Conservation (phyloP, 2,113 vertebrate species). For the Chitala chitala region DNA sequence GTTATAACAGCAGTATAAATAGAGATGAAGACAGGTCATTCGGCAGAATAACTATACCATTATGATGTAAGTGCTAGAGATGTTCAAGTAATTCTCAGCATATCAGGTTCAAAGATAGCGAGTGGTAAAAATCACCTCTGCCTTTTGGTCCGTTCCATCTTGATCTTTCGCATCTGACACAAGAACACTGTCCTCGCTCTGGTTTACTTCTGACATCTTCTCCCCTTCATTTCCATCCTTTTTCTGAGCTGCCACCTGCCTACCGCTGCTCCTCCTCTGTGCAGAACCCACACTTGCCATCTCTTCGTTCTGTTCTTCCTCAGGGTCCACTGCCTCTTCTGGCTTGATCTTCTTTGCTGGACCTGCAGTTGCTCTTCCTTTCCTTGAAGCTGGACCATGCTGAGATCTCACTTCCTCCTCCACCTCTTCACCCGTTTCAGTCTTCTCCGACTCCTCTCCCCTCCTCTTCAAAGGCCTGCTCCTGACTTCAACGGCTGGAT, state of each 20-base stretch:
- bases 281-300: slow-evolving; percentile 9
- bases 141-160: slow-evolving; percentile 12
- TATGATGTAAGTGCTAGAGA: too few species aligned
- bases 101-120: background rate
- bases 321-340: slow-evolving; percentile 1
- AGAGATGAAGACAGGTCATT: too few species aligned
- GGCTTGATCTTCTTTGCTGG: slow-evolving; percentile 20
- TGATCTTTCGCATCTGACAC: slow-evolving; percentile 6
- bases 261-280: slow-evolving; percentile 34
- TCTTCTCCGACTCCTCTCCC: slow-evolving; percentile 9
- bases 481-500: slow-evolving; percentile 24
- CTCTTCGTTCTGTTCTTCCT: slow-evolving; percentile 31
- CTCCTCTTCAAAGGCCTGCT: slow-evolving; percentile 16
- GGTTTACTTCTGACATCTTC: slow-evolving; percentile 11
- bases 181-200: slow-evolving; percentile 25
- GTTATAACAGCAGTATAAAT: too few species aligned
- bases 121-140: slow-evolving; percentile 38
- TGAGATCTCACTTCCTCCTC: slow-evolving; percentile 24
- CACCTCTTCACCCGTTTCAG: slow-evolving; percentile 6
- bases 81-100: background rate
- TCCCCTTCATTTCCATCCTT: background rate
- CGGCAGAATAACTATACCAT: too few species aligned
- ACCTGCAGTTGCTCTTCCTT: slow-evolving; percentile 26
- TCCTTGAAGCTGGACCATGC: slow-evolving; percentile 29
- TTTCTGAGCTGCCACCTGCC: background rate